Percentiles rank a stretch among this genome's conserved stretches.
Evolutionary conservation across 2,797 vertebrate genomes (phyloP).

Genomic region (Falco peregrinus): DNA sequence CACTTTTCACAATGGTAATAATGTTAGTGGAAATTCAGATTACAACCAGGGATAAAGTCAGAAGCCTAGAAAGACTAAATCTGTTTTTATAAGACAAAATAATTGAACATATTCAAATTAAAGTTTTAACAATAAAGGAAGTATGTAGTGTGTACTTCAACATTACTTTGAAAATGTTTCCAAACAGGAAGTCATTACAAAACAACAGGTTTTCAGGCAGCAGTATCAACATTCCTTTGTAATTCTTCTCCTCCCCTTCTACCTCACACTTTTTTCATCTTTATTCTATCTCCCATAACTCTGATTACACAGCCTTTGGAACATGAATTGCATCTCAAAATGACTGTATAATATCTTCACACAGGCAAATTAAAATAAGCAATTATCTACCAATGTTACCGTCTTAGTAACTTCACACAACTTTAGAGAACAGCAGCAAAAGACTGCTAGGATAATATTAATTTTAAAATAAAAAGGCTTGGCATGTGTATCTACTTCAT

Average conservation of each 20-base stretch:
- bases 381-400: neutral
- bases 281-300: neutral
- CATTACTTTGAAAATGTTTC: neutral
- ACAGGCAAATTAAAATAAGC: neutral
- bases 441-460: neutral
- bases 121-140: neutral
- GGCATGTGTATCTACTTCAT: neutral
- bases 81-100: neutral
- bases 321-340: neutral
- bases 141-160: neutral
- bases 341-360: neutral
- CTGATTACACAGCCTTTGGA: neutral
- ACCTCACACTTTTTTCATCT: neutral
- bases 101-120: neutral
- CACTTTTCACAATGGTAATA: neutral
- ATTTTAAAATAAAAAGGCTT: neutral
- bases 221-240: neutral
- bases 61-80: neutral
- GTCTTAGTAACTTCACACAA: neutral
- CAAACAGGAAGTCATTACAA: neutral
- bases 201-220: neutral
- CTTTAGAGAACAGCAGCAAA: neutral
- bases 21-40: neutral
- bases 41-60: neutral
- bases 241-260: neutral